Evolutionary conservation across 1,140 invertebrate genomes (phyloP).

Genomic region (Bombus pyrosoma): DNA sequence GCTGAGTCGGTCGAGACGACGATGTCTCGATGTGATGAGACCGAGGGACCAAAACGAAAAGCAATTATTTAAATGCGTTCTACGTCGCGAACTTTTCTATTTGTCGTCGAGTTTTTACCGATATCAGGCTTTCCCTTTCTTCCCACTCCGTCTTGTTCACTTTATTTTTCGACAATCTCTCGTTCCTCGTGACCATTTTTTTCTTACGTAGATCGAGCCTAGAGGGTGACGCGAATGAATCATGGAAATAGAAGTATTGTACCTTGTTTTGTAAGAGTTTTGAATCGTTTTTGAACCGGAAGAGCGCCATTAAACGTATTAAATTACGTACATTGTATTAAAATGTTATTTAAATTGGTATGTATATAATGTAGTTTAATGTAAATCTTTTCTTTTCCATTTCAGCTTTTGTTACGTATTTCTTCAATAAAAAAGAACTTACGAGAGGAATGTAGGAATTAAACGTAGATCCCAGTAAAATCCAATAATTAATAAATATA

Average conservation of each 20-base stretch:
- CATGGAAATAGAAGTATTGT: neutral
- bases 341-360: too few relatives aligned
- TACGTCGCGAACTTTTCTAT: neutral
- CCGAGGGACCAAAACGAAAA: conserved; percentile 56
- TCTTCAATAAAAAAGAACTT: too few relatives aligned
- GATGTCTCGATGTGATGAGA: neutral
- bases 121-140: neutral
- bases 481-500: too few relatives aligned
- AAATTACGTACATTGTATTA: too few relatives aligned
- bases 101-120: conserved; percentile 15
- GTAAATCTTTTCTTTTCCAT: too few relatives aligned
- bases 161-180: neutral
- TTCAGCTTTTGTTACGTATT: too few relatives aligned
- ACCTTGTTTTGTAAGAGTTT: neutral
- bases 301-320: too few relatives aligned
- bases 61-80: conserved; percentile 69
- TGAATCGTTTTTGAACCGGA: neutral
- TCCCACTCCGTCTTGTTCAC: neutral
- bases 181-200: neutral
- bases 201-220: neutral
- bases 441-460: too few relatives aligned
- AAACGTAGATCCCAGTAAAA: too few relatives aligned
- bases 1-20: neutral
- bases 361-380: too few relatives aligned
- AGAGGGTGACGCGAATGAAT: neutral